Base-by-base conservation (phyloP, 2,888 invertebrate genomes). In the Therioaphis trifolii region DNA sequence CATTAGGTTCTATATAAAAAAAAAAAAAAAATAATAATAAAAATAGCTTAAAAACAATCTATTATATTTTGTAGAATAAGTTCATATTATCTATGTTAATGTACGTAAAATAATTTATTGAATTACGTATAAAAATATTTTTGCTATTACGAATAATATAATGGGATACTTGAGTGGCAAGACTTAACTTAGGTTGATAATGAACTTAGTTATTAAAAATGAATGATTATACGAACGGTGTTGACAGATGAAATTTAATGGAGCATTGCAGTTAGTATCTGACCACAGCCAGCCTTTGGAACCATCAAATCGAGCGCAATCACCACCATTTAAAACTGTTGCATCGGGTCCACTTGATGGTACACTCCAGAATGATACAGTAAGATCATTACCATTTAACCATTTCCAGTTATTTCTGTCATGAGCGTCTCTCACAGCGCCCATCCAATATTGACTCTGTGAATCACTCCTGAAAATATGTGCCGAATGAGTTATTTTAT, bases 211-310 rank as follows among this genome's bases (percentile, higher is more conserved):
- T 24, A 4, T 3, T 24, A 1, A 24, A 71, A 72, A 75, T 61
- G 35, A 55, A 46, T 55, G n/a, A n/a, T 18, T 71, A 46, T 84
- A 93, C 94, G 93, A 91, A 95, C 95, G 95, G 89, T 97, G 96
- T 89, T 97, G 97, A 88, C 97, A 97, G 86, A 97, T 96, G 89
- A 94, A 97, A 89, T 96, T 96, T 86, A 96, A 90, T 86, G 93
- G 92, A 77, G 94, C 92, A 85, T 93, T 92, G 89, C 97, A 97
- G 88, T 96, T 94, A 29, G 96, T 96, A 88, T 96, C 96, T 1
- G 95, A 95, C 97, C 97, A 97, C 0, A 97, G 91, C 96, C 97
- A 97, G 40, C 96, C 96, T 88, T 95, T 96, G 87, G 95, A 94
- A 85, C 97, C 96, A 88, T 97, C 96, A 89, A 95, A 97, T 76